Evolutionary conservation across 2,888 invertebrate genomes (phyloP).

Genomic region (Deilephila porcellus): DNA sequence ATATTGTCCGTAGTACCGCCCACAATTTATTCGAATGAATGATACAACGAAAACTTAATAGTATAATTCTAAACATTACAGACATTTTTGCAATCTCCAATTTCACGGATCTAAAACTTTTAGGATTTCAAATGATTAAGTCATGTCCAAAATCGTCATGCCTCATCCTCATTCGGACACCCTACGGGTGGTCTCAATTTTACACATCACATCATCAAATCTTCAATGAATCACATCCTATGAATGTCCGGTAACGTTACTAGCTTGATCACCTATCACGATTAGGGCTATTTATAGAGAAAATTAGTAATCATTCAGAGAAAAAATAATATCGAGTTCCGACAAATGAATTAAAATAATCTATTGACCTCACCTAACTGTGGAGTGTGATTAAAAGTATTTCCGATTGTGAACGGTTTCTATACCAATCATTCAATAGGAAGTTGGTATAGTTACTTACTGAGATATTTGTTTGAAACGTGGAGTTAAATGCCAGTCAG

Average conservation of each 20-base stretch:
- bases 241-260: slow-evolving; percentile 16
- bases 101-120: not conserved
- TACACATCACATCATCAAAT: not conserved
- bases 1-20: too few species aligned
- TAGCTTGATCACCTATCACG: slow-evolving; percentile 7
- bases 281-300: slow-evolving; percentile 5
- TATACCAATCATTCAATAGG: too few species aligned
- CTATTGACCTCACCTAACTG: not conserved
- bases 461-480: too few species aligned
- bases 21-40: too few species aligned
- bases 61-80: not conserved
- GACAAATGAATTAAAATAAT: not conserved
- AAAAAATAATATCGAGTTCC: not conserved
- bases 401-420: too few species aligned
- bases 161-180: not conserved
- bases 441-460: too few species aligned
- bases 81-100: not conserved
- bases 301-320: slow-evolving; percentile 22
- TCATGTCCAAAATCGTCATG: not conserved
- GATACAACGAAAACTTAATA: too few species aligned
- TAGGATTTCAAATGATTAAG: not conserved
- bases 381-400: not conserved
- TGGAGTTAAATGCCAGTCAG: too few species aligned
- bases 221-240: slow-evolving; percentile 1
- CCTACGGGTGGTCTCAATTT: slow-evolving; percentile 16